These are phyloP conservation scores for Bungarus multicinctus DNA, from an alignment of 2,113 vertebrate genomes.

Conservation along the genomic window DNA sequence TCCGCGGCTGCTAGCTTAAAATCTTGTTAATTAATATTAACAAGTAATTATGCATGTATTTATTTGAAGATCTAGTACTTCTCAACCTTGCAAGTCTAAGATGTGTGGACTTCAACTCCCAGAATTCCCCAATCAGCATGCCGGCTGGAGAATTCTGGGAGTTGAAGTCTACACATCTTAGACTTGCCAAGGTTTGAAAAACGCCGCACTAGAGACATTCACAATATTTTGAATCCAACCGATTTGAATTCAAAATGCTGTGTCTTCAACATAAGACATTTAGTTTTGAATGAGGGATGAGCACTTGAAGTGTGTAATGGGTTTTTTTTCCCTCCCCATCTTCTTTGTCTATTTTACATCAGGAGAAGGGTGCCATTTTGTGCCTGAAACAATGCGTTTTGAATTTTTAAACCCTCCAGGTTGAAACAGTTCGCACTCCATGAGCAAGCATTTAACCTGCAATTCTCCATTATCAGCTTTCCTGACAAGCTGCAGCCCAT, in stretches of 20 bases:
- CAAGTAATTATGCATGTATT: not conserved
- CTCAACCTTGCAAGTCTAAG: not conserved
- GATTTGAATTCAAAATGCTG: not conserved
- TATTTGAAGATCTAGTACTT: not conserved
- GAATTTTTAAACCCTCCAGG: not conserved
- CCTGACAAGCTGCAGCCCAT: slow-evolving; percentile 24
- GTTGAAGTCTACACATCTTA: not conserved
- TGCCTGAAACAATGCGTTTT: not conserved
- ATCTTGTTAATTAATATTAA: not conserved
- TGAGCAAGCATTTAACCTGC: not conserved
- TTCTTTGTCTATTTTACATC: not conserved
- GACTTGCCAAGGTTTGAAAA: not conserved
- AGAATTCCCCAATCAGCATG: not conserved
- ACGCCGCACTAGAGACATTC: not conserved
- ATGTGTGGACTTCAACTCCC: not conserved
- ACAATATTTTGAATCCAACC: not conserved
- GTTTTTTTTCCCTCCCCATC: not conserved
- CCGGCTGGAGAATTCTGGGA: not conserved
- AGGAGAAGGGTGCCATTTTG: not conserved
- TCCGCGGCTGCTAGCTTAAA: slow-evolving; percentile 13
- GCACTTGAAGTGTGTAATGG: not conserved
- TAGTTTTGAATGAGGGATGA: not conserved
- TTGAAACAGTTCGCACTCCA: not conserved
- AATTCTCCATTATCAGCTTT: slow-evolving; percentile 10
- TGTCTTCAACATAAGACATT: not conserved